A percentile compares a stretch with the other conserved stretches of the same genome.
Conservation (phyloP, 2,113 vertebrate genomes). For the Neotoma lepida region DNA sequence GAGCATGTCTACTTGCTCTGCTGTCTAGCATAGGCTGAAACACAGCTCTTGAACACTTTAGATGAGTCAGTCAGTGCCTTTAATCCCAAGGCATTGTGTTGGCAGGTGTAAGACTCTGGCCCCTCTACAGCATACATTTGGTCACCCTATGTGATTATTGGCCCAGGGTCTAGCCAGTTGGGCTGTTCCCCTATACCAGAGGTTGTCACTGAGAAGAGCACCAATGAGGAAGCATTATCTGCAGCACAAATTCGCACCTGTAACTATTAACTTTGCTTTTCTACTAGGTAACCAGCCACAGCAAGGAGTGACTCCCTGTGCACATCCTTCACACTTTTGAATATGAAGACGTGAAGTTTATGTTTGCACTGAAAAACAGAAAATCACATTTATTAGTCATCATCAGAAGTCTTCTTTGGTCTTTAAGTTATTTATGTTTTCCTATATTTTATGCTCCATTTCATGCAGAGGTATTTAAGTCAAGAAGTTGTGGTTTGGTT, state of each 20-base stretch:
- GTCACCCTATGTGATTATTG: accelerated
- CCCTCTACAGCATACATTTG: not conserved
- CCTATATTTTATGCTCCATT: conserved; percentile 73
- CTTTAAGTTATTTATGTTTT: conserved; percentile 61
- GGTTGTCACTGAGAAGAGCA: not conserved
- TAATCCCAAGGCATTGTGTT: not conserved
- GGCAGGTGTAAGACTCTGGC: not conserved
- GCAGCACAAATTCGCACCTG: not conserved
- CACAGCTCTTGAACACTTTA: not conserved
- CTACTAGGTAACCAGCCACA: conserved; percentile 85
- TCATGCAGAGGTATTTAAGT: conserved; percentile 70
- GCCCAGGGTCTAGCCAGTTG: not conserved
- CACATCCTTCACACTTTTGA: conserved; percentile 84
- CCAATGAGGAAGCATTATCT: too few relatives aligned
- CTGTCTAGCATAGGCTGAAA: not conserved
- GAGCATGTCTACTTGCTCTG: not conserved
- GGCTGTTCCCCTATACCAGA: not conserved
- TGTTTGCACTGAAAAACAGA: conserved; percentile 82
- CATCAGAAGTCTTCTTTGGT: conserved; percentile 60
- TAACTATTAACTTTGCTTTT: conserved; percentile 9
- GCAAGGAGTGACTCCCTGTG: conserved; percentile 81
- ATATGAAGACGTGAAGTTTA: not conserved
- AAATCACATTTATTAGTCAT: conserved; percentile 65
- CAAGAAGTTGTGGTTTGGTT: conserved; percentile 44
- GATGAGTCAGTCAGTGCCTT: not conserved